Evolutionary conservation across 2,888 invertebrate species (phyloP).

Genomic region (Cheilosia soror): DNA sequence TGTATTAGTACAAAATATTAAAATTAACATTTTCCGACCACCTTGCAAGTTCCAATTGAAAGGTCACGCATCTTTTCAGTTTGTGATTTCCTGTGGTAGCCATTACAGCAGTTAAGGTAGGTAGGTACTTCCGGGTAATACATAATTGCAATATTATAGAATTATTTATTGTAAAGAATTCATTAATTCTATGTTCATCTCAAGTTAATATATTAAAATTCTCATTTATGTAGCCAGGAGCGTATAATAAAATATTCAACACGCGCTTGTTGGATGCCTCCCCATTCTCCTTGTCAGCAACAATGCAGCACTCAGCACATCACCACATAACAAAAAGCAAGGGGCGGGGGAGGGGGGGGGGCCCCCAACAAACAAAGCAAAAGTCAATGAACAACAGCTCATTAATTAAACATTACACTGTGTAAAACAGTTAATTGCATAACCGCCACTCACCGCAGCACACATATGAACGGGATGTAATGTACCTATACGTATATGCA

Average conservation of each 20-base stretch:
- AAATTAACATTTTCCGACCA: background rate
- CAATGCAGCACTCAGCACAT: background rate
- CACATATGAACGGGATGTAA: conserved; percentile 23
- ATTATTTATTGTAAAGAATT: conserved; percentile 34
- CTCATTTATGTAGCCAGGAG: conserved; percentile 1
- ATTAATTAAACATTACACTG: conserved; percentile 67
- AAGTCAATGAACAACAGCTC: conserved; percentile 70
- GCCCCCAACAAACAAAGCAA: conserved; percentile 49
- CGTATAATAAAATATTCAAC: conserved; percentile 42
- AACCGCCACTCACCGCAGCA: conserved; percentile 34
- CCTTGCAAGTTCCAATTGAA: background rate
- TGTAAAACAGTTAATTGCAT: conserved; percentile 67
- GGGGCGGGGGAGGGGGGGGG: background rate
- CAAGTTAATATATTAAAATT: conserved; percentile 28
- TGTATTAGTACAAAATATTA: no score
- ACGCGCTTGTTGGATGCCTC: conserved; percentile 35
- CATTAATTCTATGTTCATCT: conserved; percentile 40
- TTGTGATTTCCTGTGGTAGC: background rate
- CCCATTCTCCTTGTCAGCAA: background rate
- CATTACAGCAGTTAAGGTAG: no score
- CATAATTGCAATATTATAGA: conserved; percentile 14
- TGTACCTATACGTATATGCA: background rate
- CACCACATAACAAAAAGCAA: background rate
- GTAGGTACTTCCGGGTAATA: conserved; percentile 44
- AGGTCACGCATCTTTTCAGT: conserved; percentile 2